Evolutionary conservation across 2,113 vertebrate genomes (phyloP).

Genomic region (Chaetorhynchus papuensis): DNA sequence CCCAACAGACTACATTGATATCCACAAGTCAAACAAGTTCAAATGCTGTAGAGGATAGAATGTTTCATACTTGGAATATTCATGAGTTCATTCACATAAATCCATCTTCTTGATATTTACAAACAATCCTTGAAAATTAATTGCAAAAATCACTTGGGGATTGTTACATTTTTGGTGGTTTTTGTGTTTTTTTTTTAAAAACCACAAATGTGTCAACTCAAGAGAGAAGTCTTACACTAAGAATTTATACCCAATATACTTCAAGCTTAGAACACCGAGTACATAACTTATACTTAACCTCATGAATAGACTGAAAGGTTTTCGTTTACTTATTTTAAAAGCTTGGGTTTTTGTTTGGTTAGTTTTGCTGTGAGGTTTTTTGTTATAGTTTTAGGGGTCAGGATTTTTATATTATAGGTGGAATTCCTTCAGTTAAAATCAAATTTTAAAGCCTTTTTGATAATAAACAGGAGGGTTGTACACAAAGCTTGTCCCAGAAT

Average conservation of each 20-base stretch:
- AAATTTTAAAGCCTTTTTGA: not conserved
- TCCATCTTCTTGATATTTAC: not conserved
- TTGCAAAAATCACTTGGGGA: not conserved
- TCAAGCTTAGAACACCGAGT: not conserved
- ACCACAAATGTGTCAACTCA: not conserved
- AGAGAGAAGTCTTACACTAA: not conserved
- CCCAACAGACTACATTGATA: not conserved
- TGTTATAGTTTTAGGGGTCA: not conserved
- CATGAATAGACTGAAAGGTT: not conserved
- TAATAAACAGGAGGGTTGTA: not conserved
- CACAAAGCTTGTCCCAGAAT: not conserved
- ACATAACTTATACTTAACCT: not conserved
- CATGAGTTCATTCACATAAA: constrained; percentile 14
- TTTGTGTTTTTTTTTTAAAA: not conserved
- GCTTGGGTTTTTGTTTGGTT: not conserved
- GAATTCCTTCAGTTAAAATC: not conserved
- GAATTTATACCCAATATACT: not conserved
- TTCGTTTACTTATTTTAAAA: not conserved
- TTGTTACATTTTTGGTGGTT: not conserved
- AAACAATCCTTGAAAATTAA: not conserved
- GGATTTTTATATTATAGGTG: not conserved
- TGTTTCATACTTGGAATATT: not conserved
- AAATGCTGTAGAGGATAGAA: not conserved
- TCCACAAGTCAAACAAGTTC: constrained; percentile 29
- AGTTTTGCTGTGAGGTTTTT: not conserved